Percentiles rank a stretch among this genome's conserved stretches.
phyloP scores from a whole-genome alignment of 2,113 vertebrate species.

The Lates calcarifer region DNA sequence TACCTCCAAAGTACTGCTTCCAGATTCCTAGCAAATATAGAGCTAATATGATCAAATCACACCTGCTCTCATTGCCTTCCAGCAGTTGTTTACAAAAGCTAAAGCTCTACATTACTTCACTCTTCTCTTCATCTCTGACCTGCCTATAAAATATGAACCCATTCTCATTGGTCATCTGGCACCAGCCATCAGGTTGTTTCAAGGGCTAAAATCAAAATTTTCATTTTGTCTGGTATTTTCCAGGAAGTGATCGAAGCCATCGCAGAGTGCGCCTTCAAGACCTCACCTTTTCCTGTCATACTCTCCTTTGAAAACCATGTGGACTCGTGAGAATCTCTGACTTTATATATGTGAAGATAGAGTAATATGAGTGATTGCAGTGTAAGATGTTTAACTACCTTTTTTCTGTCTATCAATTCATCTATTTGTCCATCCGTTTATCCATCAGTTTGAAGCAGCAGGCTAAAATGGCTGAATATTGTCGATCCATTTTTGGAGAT shows the following conservation, averaged over 20 bases:
- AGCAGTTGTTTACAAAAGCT: too few relatives aligned
- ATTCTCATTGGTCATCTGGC: too few relatives aligned
- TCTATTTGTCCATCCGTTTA: not conserved
- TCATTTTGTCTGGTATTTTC: constrained; percentile 48
- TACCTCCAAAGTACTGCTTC: too few relatives aligned
- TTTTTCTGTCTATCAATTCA: not conserved
- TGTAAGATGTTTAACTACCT: not conserved
- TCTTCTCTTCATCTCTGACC: too few relatives aligned
- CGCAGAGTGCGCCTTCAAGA: constrained; percentile 99
- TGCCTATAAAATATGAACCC: too few relatives aligned
- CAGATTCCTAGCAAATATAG: too few relatives aligned
- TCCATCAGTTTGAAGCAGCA: constrained; percentile 97
- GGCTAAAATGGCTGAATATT: constrained; percentile 99
- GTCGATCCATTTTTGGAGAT: constrained; percentile 96
- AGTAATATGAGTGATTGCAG: not conserved
- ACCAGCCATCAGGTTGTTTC: too few relatives aligned
- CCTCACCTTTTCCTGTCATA: constrained; percentile 95
- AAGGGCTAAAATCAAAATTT: too few relatives aligned
- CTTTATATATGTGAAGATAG: fast-evolving
- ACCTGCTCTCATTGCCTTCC: too few relatives aligned
- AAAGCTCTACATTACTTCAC: too few relatives aligned
- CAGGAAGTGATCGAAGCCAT: constrained; percentile 99
- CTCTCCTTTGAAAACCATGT: constrained; percentile 99
- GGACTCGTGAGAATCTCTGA: constrained; percentile 92
- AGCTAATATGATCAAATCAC: too few relatives aligned